A percentile compares a stretch with the other conserved stretches of the same genome.
phyloP scores from a whole-genome alignment of 2,888 invertebrate species.

The Rhingia rostrata region DNA sequence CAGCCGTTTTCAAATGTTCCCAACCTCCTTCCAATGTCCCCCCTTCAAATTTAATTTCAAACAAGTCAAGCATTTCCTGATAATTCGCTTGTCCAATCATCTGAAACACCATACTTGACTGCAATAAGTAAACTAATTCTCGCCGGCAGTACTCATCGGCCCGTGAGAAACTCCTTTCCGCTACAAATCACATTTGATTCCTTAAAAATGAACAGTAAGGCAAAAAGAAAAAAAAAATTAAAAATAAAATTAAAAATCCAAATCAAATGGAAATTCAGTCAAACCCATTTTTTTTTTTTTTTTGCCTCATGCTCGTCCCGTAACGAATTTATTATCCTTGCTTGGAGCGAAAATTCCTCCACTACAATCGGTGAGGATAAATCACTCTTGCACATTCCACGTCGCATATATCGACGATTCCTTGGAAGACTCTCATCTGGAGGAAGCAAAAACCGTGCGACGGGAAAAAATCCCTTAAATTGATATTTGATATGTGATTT shows the following conservation, averaged over 20 bases:
- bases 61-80: not conserved
- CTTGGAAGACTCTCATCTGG: slow-evolving; percentile 51
- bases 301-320: not conserved
- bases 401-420: slow-evolving; percentile 33
- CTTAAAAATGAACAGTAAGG: slow-evolving; percentile 44
- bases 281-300: not conserved
- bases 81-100: slow-evolving; percentile 25
- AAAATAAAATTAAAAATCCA: slow-evolving; percentile 49
- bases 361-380: slow-evolving; percentile 36
- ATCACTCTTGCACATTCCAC: slow-evolving; percentile 53
- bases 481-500: slow-evolving; percentile 83
- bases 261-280: slow-evolving; percentile 58
- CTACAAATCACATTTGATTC: slow-evolving; percentile 69
- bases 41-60: not conserved
- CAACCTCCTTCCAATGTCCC: not conserved
- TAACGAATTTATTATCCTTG: slow-evolving; percentile 60
- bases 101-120: slow-evolving; percentile 43
- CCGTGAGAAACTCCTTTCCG: slow-evolving; percentile 63
- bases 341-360: slow-evolving; percentile 29
- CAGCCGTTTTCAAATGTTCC: not conserved
- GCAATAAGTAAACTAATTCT: slow-evolving; percentile 66
- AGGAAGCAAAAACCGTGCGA: not conserved
- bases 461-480: slow-evolving; percentile 76
- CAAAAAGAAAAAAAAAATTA: slow-evolving; percentile 11
- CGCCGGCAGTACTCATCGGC: slow-evolving; percentile 40